Conservation (phyloP, 2,888 invertebrate genomes). For the Leuctra nigra region DNA sequence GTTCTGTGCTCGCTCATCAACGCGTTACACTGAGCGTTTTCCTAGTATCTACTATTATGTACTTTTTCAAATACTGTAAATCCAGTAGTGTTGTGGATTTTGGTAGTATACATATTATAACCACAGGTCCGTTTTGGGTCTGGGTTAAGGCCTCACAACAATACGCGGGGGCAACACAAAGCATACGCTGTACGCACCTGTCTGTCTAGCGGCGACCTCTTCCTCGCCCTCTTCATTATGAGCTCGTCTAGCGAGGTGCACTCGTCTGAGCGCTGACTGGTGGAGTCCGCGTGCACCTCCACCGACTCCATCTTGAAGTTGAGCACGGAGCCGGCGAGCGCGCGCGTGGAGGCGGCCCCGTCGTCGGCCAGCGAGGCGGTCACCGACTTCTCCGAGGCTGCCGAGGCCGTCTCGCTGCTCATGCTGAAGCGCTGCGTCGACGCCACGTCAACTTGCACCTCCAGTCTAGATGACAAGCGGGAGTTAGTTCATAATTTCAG, state of each 20-base stretch:
- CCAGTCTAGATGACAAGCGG: conserved; percentile 46
- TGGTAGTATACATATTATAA: too few species aligned
- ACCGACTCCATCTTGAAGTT: conserved; percentile 51
- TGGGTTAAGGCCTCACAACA: too few species aligned
- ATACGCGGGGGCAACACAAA: too few species aligned
- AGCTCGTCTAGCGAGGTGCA: conserved; percentile 44
- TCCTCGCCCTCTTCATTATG: conserved; percentile 35
- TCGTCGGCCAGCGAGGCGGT: conserved; percentile 57
- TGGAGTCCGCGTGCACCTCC: conserved; percentile 32
- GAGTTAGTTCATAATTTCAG: not conserved
- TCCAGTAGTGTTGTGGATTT: too few species aligned
- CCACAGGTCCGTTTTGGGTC: too few species aligned
- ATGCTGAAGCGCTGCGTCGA: conserved; percentile 57
- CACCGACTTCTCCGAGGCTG: conserved; percentile 57
- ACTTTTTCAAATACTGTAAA: too few species aligned
- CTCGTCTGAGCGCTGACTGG: conserved; percentile 31
- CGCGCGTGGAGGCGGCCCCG: conserved; percentile 64
- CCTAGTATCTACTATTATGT: too few species aligned
- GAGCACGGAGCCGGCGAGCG: conserved; percentile 68
- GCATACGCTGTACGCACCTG: conserved; percentile 28
- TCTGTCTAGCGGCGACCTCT: conserved; percentile 38
- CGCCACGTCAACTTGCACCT: conserved; percentile 66
- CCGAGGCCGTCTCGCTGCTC: conserved; percentile 59
- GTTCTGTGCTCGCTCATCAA: too few species aligned
- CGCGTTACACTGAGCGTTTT: too few species aligned